Evolutionary conservation across 23 tunicate genomes (phyloP), one percentile per base, ranked within the genome.

Genomic region (Phallusia fumigata): DNA sequence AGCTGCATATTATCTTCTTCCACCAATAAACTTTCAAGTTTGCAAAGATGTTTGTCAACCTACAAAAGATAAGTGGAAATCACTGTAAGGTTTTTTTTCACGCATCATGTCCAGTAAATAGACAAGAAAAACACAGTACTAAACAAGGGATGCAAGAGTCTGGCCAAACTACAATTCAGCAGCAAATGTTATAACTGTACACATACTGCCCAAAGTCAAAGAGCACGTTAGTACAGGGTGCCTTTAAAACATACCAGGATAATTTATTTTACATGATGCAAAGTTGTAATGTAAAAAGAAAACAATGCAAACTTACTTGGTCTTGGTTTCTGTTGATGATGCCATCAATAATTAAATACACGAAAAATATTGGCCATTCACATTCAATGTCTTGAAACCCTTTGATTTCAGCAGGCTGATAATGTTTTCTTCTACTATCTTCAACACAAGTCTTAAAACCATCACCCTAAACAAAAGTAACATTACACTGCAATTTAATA

Each of bases 291-390:
- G 8, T 3, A 10, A 40, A 5, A 40, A 40, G 10, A 40, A 40
- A 40, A 40, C 47, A 40, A 40, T 40, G 47, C 47, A 58, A 78
- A 36, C 85, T 77, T 33, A 85, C 92, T 76, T 83, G 82, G 36
- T 86, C 49, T 45, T 31, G 73, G 18, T 89, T 83, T 26, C 79
- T 84, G 78, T 79, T 45, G 8, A 89, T 31, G 3, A 89, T 79
- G 30, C 86, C 94, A 79, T 89, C 90, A 11, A 95, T 79, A 5
- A 90, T 83, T 44, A 79, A 30, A 79, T 89, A 89, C 79, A 90
- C 83, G 79, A 85, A 85, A 83, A 95, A 95, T 65, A 95, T 30
- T 19, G 98, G 98, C 98, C 98, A 95, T 65, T 95, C 95, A 31
- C 88, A 95, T 80, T 95, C 98, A 64, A 95, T 82, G 18, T 82